A percentile compares a stretch with the other conserved stretches of the same genome.
Conservation (phyloP, 1,140 invertebrate species). For the Drosophila burlai region DNA sequence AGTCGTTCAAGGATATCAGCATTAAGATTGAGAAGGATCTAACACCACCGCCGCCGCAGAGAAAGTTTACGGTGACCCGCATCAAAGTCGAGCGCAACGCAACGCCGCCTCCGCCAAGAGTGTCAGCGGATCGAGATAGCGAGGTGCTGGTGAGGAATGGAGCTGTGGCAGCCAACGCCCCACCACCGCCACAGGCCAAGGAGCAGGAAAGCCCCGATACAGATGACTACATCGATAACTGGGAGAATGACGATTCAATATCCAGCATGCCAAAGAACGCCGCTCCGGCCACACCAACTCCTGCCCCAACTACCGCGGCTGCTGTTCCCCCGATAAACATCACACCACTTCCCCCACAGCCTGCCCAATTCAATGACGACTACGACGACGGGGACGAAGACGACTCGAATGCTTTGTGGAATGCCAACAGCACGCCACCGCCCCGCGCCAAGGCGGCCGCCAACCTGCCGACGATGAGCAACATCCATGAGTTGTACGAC, state of each 20-base stretch:
- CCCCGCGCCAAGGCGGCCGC: constrained; percentile 39
- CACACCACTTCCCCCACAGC: constrained; percentile 2
- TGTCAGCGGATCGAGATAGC: background rate
- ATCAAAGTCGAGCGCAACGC: constrained; percentile 58
- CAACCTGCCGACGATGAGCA: constrained; percentile 16
- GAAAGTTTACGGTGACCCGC: constrained; percentile 14
- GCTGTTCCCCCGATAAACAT: background rate
- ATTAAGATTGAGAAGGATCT: constrained; percentile 60
- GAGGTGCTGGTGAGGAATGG: constrained; percentile 52
- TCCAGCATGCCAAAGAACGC: constrained; percentile 55
- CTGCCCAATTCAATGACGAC: constrained; percentile 27
- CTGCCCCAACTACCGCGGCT: background rate
- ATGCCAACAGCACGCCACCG: constrained; percentile 70
- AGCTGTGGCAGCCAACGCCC: constrained; percentile 42
- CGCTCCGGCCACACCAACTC: background rate
- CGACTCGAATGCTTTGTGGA: constrained; percentile 73
- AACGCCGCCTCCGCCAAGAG: constrained; percentile 56
- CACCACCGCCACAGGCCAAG: constrained; percentile 9
- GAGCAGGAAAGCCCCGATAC: constrained; percentile 76
- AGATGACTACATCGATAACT: constrained; percentile 83
- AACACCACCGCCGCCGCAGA: constrained; percentile 40
- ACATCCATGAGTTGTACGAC: constrained; percentile 78
- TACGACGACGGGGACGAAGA: constrained; percentile 64
- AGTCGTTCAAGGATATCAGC: constrained; percentile 29
- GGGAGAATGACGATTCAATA: constrained; percentile 79